Base-by-base conservation (phyloP, 2,888 invertebrate genomes). In the Conus canariensis region DNA sequence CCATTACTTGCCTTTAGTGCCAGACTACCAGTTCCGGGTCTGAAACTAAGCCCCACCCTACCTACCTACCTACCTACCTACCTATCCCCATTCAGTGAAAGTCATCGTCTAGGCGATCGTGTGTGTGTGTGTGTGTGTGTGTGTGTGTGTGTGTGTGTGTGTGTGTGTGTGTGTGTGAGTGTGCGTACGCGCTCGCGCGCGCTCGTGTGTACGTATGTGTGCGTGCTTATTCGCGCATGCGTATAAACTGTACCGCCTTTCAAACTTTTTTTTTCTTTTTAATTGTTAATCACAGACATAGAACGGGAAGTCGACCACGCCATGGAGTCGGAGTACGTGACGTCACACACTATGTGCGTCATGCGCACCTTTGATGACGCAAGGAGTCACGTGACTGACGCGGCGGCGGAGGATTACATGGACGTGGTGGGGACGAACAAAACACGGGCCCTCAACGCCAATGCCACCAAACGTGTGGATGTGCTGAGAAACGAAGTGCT, bases 281-380 rank as follows among this genome's bases (percentile, higher is more conserved):
- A 22, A 8, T 70, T 70, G 70, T 70, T 8, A 3, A 8, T 70
- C 2, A 4, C 91, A 95, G 95, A 95, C 64, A 87, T 94, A 0
- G 94, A 94, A n/a, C 77, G 91, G 64, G 95, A 95, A 88, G 90
- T 95, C 10, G 93, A 93, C 6, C 92, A 92, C 0, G 93, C 90
- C 3, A 10, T 89, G 45, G 88, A 88, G 22, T 80, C 88, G 4
- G 87, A 83, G 4, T 60, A 14, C 12, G 89, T 82, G 56, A 58
- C 56, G 59, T 91, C 93, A 70, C 93, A 93, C 70, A 93, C 93
- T 85, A 70, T 94, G 64, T 94, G 94, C 89, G 88, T 95, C 56
- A 91, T 93, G 59, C 92, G 95, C 5, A 93, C 92, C 45, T 92
- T 95, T 25, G 91, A 92, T 10, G 93, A 95, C 89, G 86, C 95